Evolutionary conservation across 2,113 vertebrate genomes (phyloP), one percentile per base, ranked within the genome.

Genomic region (Bucco capensis): DNA sequence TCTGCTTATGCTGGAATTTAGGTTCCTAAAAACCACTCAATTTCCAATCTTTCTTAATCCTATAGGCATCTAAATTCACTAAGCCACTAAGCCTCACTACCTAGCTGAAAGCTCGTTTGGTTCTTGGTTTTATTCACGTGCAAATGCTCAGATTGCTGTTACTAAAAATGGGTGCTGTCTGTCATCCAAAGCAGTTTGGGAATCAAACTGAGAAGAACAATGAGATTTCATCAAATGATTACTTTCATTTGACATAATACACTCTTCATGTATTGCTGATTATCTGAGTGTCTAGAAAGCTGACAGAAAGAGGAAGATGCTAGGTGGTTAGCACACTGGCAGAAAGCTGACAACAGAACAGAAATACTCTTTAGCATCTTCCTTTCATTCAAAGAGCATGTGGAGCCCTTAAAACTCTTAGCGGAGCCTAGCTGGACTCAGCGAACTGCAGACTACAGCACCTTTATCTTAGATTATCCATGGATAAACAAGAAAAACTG

Each of bases 331-430:
- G 51, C 72, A 86, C 69, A 80, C 76, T 90, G 89, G 82, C 57
- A 92, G 89, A 90, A 88, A 92, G 74, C 40, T 87, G 84, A 90
- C 54, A 90, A 33, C 46, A 71, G 89, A 74, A 67, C 16, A 81
- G 49, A 90, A 91, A 84, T 61, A 7, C 31, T 61, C 17, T 61
- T 84, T 79, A 90, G 33, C 28, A 75, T 72, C 51, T 64, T 92
- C 83, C 46, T 73, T 86, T 88, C 57, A 60, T 67, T 19, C 10
- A 14, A 56, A 81, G 35, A 81, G 33, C 2, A 0, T 65, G 35
- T 47, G 35, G 17, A 90, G 5, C 18, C 33, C 37, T 91, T 70
- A 46, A 25, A 67, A 44, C 3, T 86, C 53, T 89, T 69, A 74
- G 25, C 37, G 49, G 27, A 90, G 62, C 37, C 28, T 61, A 79